Evolutionary conservation across 2,888 invertebrate species (phyloP), one percentile per base, ranked within the genome.

Genomic region (Leucoma salicis): DNA sequence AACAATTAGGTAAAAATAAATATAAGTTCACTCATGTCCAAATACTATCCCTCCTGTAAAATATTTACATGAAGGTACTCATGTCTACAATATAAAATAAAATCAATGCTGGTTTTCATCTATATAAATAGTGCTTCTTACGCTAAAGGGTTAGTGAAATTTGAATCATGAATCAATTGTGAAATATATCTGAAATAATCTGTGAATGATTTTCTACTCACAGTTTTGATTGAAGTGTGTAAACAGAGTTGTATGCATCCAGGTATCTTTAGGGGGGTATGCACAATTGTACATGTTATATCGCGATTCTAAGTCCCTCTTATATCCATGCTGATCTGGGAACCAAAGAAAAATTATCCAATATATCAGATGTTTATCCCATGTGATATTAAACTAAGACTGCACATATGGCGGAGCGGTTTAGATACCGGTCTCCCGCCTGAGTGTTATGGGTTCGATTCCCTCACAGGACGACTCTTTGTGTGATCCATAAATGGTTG

Each of bases 271-370:
- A 46, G 59, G 49, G 35, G 59, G 59, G 39, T 60, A 59, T 57
- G 59, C 60, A 60, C 59, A 59, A 59, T 59, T 59, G 59, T 59
- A 59, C 59, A 59, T 59, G 44, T 59, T 59, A 59, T 59, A 60
- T 51, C 46, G 59, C 44, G 59, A 59, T 34, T 60, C 57, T 59
- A 59, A 59, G 51, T 59, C 52, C 54, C 60, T 45, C 47, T 57
- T 54, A 59, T 52, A 39, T 59, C 59, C 59, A 59, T 59, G 54
- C 45, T 54, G 59, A 59, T 59, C 59, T 59, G 59, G 40, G 59
- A 51, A 59, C 49, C 46, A 59, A 59, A 59, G 42, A 59, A 60
- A 59, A 60, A 59, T 25, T 21, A 59, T 41, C 41, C 39, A 46
- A 49, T 58, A 42, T 59, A 59, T 44, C 46, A 58, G 40, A 35